Base-by-base conservation (phyloP, 1,140 invertebrate genomes). In the Coenobita brevimanus region DNA sequence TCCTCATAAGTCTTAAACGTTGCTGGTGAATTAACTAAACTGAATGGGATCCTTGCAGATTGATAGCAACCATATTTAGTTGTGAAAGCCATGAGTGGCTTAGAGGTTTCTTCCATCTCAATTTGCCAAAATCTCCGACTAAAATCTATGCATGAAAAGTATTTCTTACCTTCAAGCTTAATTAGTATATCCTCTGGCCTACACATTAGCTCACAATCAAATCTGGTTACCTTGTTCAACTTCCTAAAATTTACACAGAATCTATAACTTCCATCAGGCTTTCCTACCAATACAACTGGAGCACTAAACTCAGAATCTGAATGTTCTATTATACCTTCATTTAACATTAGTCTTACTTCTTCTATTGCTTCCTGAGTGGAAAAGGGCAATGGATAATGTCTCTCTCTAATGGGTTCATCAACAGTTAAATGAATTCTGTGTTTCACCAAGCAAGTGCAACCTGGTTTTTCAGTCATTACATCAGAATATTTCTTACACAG, bases 391-490 rank as follows among this genome's bases (percentile, higher is more conserved):
- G 62, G 62, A 67, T 67, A 67, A 6, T 10, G 62, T 33, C 30
- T 67, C 62, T 67, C 62, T 67, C 8, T 67, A 24, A 24, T 24
- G n/a, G 62, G 62, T n/a, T 33, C 62, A n/a, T 33, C 30, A 4
- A 24, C n/a, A 24, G 62, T 67, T 24, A 50, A 50, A 17, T 50
- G 6, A n/a, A n/a, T n/a, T n/a, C 62, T 67, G 6, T 67, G 62
- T 67, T 67, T 67, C n/a, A 67, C 62, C 62, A 67, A 67, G 62
- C 30, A 10, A 24, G 62, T 67, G n/a, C 62, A n/a, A 67, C 62
- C 62, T 10, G 62, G 30, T 6, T 67, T 67, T 10, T 24, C 21
- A 67, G 62, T 67, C 21, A 67, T 24, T 24, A 24, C n/a, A 24
- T 33, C 21, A 4, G 30, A n/a, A 67, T 24, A n/a, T 67, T 24